These are phyloP conservation scores for Crocodylus rhombifer DNA, from an alignment of 2,797 vertebrate genomes.

Conservation along the genomic window DNA sequence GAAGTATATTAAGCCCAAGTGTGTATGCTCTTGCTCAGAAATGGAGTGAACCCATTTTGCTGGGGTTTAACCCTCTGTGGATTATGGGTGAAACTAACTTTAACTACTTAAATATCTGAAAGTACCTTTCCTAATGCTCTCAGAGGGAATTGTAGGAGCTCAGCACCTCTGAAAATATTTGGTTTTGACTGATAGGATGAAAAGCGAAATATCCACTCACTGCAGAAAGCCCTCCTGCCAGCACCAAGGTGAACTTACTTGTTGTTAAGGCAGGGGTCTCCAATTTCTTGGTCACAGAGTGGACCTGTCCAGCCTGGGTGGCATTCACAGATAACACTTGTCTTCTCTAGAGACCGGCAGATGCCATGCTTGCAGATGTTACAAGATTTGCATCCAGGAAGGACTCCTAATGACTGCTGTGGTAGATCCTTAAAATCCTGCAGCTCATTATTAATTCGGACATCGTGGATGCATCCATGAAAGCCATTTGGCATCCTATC, in stretches of 20 bases:
- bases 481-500: slow-evolving; percentile 92
- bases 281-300: slow-evolving; percentile 89
- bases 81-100: neutral
- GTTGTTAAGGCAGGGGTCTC: slow-evolving; percentile 88
- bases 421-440: slow-evolving; percentile 91
- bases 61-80: neutral
- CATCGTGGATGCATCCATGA: slow-evolving; percentile 94
- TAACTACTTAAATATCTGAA: neutral
- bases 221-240: neutral
- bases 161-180: slow-evolving; percentile 24
- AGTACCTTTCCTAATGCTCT: neutral
- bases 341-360: slow-evolving; percentile 90
- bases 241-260: slow-evolving; percentile 81
- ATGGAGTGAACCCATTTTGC: neutral
- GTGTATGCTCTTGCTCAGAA: neutral
- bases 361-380: slow-evolving; percentile 93
- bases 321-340: slow-evolving; percentile 93
- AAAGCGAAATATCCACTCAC: neutral
- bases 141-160: neutral
- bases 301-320: slow-evolving; percentile 89
- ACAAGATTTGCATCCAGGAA: slow-evolving; percentile 94
- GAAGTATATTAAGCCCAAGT: neutral
- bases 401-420: slow-evolving; percentile 86
- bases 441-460: slow-evolving; percentile 93
- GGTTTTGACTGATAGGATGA: slow-evolving; percentile 17